Evolutionary conservation across 1,140 invertebrate species (phyloP), one percentile per base, ranked within the genome.

Genomic region (Drosophila gunungcola): DNA sequence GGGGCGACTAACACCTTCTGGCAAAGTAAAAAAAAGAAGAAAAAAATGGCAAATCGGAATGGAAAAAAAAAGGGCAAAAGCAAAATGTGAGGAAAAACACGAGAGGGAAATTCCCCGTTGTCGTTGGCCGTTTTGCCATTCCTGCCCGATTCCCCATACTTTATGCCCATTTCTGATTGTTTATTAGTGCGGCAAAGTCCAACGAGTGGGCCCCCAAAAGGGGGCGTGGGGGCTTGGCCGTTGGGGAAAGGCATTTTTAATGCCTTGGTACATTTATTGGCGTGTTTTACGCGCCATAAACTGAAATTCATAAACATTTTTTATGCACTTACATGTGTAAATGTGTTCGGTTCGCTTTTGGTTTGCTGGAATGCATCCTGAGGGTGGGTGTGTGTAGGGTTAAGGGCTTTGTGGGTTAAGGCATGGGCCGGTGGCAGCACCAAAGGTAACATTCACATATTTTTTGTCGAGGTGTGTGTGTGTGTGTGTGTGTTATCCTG

Each of bases 281-380:
- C 84, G 85, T 89, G 85, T 89, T 89, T 89, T 89, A 89, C 84
- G 84, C 84, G 84, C 84, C 84, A 89, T 89, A 90, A 89, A 89
- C 85, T 84, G 80, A 84, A 89, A 89, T 89, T 89, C 84, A 89
- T 89, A 89, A 89, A 89, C 84, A 89, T 89, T 89, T 89, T 88
- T 89, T 89, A 89, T 89, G 77, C 84, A 90, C 85, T 76, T 90
- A 88, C 84, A 88, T 89, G 80, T 84, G 84, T 89, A 89, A 75
- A 88, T 88, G 83, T 86, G 74, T 76, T 75, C 5, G 45, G 51
- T 62, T 68, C 48, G 58, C 60, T 63, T 70, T 69, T 36, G 65
- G 27, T 57, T 36, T 46, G 36, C 64, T 49, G 65, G 65, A 72
- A 72, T 72, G 68, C 68, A 72, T 70, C 51, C 60, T 13, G 41